Base-by-base conservation (phyloP, 2,888 invertebrate genomes). In the Pseudeuparius sepicola region DNA sequence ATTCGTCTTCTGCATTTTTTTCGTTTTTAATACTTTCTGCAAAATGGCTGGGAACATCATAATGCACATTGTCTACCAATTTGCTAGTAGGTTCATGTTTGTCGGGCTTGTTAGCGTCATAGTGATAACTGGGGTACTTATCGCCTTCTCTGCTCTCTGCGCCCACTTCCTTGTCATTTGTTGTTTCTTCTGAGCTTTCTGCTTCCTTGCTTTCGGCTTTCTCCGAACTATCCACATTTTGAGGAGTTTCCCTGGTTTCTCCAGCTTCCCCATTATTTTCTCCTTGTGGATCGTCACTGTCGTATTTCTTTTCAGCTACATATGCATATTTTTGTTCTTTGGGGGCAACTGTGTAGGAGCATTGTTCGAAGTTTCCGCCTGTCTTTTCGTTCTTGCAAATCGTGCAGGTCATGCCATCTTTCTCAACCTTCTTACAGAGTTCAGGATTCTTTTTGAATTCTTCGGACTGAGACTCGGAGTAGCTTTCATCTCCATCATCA, bases 361-460 rank as follows among this genome's bases (percentile, higher is more conserved):
- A 88, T 9, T 78, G 78, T 56, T 87, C 86, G 43, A 75, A 84
- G 40, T 78, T 75, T 15, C 78, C 83, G 26, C 82, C 81, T 2
- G 76, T 78, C 54, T 78, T 75, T 2, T 77, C 71, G 52, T 84
- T 76, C 46, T 78, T 75, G 52, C 87, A 88, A 2, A 81, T 67
- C 43, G 71, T 72, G 55, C 85, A 86, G 7, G 71, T 68, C 73
- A 75, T 74, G 3, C 74, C 74, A 42, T 77, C 73, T 48, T 68
- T 75, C 30, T 68, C 60, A 0, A 77, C 69, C 51, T 75, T 70
- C 48, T 73, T 68, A 46, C 84, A 84, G 46, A 74, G 72, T 41
- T 71, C 72, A 10, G 71, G 69, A 41, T 73, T 70, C 50, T 72
- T 73, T 14, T 54, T 44, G 18, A 74, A 57, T 61, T 73, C 71